These are phyloP conservation scores for Psammodynastes pulverulentus DNA, from an alignment of 2,113 vertebrate species.

Conservation along the genomic window DNA sequence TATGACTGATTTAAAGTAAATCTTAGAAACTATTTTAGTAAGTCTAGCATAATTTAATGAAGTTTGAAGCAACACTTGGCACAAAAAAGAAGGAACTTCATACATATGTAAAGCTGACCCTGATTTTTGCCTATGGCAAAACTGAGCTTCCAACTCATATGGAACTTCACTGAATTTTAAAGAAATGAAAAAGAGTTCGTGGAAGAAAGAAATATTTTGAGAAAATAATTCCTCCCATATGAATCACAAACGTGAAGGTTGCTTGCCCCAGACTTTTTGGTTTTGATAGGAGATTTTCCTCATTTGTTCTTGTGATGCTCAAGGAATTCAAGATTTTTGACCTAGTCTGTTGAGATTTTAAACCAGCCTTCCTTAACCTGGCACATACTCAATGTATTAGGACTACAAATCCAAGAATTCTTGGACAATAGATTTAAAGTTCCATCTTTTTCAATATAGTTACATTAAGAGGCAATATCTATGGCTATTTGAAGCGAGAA, in stretches of 20 bases:
- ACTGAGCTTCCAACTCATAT: neutral
- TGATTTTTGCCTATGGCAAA: neutral
- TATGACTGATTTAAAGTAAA: neutral
- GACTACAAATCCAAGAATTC: neutral
- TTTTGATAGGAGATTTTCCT: neutral
- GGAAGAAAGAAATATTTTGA: neutral
- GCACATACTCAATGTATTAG: neutral
- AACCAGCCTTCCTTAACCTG: neutral
- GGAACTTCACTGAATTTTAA: neutral
- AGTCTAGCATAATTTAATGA: neutral
- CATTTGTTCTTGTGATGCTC: neutral
- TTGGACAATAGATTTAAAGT: neutral
- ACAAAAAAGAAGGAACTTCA: neutral
- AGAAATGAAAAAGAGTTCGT: neutral
- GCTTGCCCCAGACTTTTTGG: neutral
- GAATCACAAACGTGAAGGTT: neutral
- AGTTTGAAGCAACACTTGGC: neutral
- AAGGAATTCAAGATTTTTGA: neutral
- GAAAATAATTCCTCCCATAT: neutral
- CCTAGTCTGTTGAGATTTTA: neutral
- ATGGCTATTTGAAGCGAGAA: neutral
- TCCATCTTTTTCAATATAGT: neutral
- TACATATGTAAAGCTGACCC: neutral
- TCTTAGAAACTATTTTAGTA: neutral
- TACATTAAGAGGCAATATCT: neutral